Base-by-base conservation (phyloP, 2,113 vertebrate species). In the Zeus faber region DNA sequence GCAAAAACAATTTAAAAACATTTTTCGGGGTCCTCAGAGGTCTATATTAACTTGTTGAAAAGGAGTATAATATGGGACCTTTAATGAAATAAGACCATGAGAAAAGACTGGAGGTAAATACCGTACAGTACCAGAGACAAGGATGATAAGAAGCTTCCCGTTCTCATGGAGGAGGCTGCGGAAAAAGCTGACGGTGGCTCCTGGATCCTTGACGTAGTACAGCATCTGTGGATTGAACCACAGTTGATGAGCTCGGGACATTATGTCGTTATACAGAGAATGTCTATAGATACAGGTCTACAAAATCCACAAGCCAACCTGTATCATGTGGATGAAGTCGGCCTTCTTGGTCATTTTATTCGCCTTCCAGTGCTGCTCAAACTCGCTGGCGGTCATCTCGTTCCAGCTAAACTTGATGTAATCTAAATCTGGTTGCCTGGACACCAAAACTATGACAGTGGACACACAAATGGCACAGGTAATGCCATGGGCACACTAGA, bases 311-410 rank as follows among this genome's bases (percentile, higher is more conserved):
- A n/a, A n/a, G n/a, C n/a, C n/a, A 29, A 78, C 95, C 94, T 99
- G 94, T 77, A 99, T 89, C 94, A 98, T 94, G 85, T 97, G 94
- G 87, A 98, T 93, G 67, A 98, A 96, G 76, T 96, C 93, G 72
- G 90, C 92, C 65, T 92, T 96, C 82, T 89, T 86, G 45, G 75
- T 54, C 18, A 79, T 77, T 56, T 91, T 90, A 53, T 87, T 87
- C 56, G 54, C 74, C 18, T 75, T 91, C 78, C 90, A 86, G 65
- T 90, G 81, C 44, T 82, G 85, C 88, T 96, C 89, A 74, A 93
- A 98, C 81, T 95, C 92, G 50, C 80, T 39, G 11, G 93, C 83
- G 3, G 92, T 95, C 90, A 95, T 93, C 54, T 89, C 72, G 67
- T 95, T 89, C 93, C 94, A 98, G 53, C 44, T 85, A 72, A 97